Conservation (phyloP, 2,113 vertebrate genomes). For the Cyprinus carpio region DNA sequence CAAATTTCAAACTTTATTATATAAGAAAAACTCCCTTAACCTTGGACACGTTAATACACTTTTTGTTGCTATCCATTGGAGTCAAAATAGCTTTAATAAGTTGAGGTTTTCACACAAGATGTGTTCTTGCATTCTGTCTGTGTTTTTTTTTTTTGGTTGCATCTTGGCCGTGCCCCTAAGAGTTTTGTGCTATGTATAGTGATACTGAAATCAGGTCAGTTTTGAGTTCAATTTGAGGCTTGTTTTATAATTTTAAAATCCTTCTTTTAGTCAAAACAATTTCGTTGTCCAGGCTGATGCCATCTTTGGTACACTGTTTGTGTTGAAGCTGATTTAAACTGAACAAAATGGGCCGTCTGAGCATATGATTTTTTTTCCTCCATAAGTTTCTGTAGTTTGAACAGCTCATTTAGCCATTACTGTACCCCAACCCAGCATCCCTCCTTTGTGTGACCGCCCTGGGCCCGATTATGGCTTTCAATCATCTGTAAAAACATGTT, state of each 20-base stretch:
- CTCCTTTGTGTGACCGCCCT: constrained; percentile 51
- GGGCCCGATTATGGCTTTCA: constrained; percentile 65
- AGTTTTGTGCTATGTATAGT: not conserved
- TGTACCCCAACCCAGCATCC: constrained; percentile 28
- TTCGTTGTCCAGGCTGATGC: not conserved
- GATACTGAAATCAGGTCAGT: not conserved
- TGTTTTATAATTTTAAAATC: not conserved
- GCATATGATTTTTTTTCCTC: not conserved
- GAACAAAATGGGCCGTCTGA: constrained; percentile 10
- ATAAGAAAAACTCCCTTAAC: not conserved
- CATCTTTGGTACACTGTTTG: not conserved
- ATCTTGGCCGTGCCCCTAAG: not conserved
- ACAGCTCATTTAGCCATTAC: constrained; percentile 1
- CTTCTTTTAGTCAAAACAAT: not conserved
- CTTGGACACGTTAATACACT: not conserved
- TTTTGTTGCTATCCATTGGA: not conserved
- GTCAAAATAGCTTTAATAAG: not conserved
- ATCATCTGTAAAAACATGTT: constrained; percentile 61
- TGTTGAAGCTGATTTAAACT: not conserved
- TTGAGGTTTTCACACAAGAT: not conserved
- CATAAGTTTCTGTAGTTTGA: not conserved
- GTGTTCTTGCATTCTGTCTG: not conserved
- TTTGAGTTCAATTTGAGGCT: not conserved
- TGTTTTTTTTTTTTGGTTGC: not conserved
- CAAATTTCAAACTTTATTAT: not conserved